phyloP scores from a whole-genome alignment of 2,888 invertebrate species.

The Myopa tessellatipennis region DNA sequence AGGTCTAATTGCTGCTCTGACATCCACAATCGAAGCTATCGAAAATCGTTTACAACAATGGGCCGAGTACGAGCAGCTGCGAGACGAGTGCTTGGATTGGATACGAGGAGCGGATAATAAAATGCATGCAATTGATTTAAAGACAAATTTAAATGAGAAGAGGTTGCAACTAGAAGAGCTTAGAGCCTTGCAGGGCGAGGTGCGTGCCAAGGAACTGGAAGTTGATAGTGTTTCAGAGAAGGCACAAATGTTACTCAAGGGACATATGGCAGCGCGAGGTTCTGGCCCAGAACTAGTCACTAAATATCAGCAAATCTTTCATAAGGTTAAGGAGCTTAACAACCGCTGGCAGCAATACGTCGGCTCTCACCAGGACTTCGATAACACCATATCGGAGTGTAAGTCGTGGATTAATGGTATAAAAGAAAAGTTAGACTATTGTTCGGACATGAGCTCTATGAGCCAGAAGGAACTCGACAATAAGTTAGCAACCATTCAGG shows the following conservation, averaged over 20 bases:
- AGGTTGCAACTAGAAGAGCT: constrained; percentile 85
- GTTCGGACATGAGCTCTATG: constrained; percentile 83
- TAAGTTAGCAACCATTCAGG: constrained; percentile 86
- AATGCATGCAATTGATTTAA: constrained; percentile 88
- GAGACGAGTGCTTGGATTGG: constrained; percentile 88
- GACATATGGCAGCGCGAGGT: constrained; percentile 77
- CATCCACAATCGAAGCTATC: constrained; percentile 81
- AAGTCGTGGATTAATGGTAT: constrained; percentile 86
- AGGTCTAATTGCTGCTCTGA: constrained; percentile 79
- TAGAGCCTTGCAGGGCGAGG: constrained; percentile 85
- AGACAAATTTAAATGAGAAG: constrained; percentile 84
- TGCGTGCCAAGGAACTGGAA: constrained; percentile 90
- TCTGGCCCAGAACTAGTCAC: constrained; percentile 91
- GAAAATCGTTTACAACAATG: constrained; percentile 89
- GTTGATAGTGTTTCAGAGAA: constrained; percentile 93
- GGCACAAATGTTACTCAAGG: constrained; percentile 85
- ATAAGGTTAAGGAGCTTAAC: constrained; percentile 90
- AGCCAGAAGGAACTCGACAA: constrained; percentile 88
- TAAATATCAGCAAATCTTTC: constrained; percentile 90
- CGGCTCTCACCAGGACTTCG: constrained; percentile 86
- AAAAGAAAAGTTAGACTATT: constrained; percentile 85
- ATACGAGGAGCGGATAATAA: constrained; percentile 88
- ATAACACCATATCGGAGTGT: constrained; percentile 82
- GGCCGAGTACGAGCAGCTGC: constrained; percentile 89
- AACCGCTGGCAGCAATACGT: constrained; percentile 94